phyloP scores from a whole-genome alignment of 1,140 invertebrate genomes.

The Leucophenga varia region DNA sequence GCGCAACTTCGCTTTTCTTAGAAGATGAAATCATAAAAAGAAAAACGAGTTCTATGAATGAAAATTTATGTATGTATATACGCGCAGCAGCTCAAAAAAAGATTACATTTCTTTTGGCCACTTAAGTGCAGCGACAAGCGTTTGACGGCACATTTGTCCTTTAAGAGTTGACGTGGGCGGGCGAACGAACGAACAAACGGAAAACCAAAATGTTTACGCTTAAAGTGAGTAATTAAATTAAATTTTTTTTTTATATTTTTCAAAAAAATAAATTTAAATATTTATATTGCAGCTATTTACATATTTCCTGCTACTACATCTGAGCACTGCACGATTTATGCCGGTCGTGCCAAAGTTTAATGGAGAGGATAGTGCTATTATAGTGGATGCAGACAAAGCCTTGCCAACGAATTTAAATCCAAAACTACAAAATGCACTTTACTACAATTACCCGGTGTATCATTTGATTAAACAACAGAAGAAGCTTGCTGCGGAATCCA shows the following conservation, averaged over 20 bases:
- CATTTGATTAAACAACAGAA: conserved; percentile 23
- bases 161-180: conserved; percentile 20
- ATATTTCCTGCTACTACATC: conserved; percentile 25
- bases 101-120: not conserved
- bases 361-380: conserved; percentile 37
- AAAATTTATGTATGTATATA: not conserved
- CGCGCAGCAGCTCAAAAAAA: conserved; percentile 4
- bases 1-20: too few relatives aligned
- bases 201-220: too few relatives aligned
- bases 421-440: conserved; percentile 30
- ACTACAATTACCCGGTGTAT: conserved; percentile 40
- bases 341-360: conserved; percentile 26
- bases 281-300: conserved; percentile 14
- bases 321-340: conserved; percentile 14
- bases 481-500: not conserved
- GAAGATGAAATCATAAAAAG: conserved; percentile 7
- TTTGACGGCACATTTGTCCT: conserved; percentile 26
- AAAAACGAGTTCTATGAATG: conserved; percentile 18
- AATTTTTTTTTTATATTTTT: too few relatives aligned
- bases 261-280: too few relatives aligned
- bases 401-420: conserved; percentile 16
- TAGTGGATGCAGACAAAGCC: conserved; percentile 26
- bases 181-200: not conserved
- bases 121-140: too few relatives aligned
- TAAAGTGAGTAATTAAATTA: too few relatives aligned